phyloP scores from a whole-genome alignment of 2,797 vertebrate genomes.

The Botia kubotai region DNA sequence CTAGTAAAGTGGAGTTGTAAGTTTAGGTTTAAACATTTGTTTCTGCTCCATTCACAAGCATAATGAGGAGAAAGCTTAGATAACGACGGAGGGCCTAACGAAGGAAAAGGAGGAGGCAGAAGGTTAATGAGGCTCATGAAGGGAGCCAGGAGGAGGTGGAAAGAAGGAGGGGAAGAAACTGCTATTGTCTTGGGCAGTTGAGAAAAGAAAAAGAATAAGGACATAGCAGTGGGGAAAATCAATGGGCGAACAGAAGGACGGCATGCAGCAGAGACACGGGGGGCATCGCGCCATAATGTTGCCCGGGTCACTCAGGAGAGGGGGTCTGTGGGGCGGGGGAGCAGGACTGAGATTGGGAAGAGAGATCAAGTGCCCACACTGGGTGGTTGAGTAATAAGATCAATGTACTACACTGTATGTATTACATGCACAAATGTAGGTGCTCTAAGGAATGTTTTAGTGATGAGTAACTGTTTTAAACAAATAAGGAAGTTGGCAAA shows the following conservation, averaged over 20 bases:
- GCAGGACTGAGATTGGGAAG: not conserved
- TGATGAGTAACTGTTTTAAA: not conserved
- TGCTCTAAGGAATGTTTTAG: not conserved
- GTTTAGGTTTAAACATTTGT: not conserved
- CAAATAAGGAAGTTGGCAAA: conserved; percentile 7
- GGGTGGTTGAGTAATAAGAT: conserved; percentile 21
- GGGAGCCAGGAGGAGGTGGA: conserved; percentile 1
- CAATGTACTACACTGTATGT: conserved; percentile 7
- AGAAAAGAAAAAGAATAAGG: conserved; percentile 45
- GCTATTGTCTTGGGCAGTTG: conserved; percentile 56
- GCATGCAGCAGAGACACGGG: conserved; percentile 45
- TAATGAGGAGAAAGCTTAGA: conserved; percentile 36
- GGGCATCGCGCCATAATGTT: conserved; percentile 57
- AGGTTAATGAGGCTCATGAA: conserved; percentile 70
- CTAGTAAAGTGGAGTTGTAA: not conserved
- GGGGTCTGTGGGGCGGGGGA: not conserved
- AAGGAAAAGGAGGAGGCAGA: conserved; percentile 57
- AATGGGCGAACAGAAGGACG: conserved; percentile 69
- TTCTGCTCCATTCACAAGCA: conserved; percentile 14
- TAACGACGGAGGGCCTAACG: conserved; percentile 35
- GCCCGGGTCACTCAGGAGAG: conserved; percentile 49
- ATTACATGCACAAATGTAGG: conserved; percentile 4
- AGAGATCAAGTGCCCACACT: not conserved
- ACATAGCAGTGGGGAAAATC: conserved; percentile 58
- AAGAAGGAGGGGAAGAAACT: conserved; percentile 45